Evolutionary conservation across 2,113 vertebrate species (phyloP), one percentile per base, ranked within the genome.

Genomic region (Vidua macroura): DNA sequence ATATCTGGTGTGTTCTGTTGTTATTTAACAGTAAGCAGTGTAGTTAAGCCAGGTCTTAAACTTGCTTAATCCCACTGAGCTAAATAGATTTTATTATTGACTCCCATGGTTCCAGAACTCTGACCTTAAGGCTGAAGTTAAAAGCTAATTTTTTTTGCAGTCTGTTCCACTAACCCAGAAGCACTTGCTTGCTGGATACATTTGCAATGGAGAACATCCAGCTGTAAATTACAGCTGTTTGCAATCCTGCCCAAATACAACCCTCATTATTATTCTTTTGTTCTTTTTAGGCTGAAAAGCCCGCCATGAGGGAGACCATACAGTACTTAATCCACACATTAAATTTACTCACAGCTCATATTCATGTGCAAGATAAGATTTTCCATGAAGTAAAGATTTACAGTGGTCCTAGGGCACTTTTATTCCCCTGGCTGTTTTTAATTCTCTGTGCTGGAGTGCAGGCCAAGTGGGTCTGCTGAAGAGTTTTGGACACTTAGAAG

Each of bases 141-240:
- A 96, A 92, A 95, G 84, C 74, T 92, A 79, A 64, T 84, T 95
- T 92, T 94, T 86, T 93, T 93, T 94, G 48, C 86, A 84, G 83
- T 49, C 69, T 89, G 52, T 92, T 95, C 66, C 77, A 53, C 86
- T 89, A 93, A 89, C 86, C 73, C 86, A 96, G 86, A 75, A 94
- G 69, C 62, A 93, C 66, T 96, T 93, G 79, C 76, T 88, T 83
- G 58, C 66, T 95, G 94, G 53, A 66, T 95, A 14, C 49, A 37
- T 91, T 93, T 92, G 81, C 62, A 82, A 8, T 28, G 56, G 86
- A 78, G 69, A 95, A 84, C 39, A 66, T 92, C 91, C 95, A 96
- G 89, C 93, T 97, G 89, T 96, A 96, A 96, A 95, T 96, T 95
- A 96, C 94, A 96, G 95, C 78, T 95, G 93, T 93, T 95, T 91